Evolutionary conservation across 2,888 invertebrate genomes (phyloP).

Genomic region (Colletes collaris): DNA sequence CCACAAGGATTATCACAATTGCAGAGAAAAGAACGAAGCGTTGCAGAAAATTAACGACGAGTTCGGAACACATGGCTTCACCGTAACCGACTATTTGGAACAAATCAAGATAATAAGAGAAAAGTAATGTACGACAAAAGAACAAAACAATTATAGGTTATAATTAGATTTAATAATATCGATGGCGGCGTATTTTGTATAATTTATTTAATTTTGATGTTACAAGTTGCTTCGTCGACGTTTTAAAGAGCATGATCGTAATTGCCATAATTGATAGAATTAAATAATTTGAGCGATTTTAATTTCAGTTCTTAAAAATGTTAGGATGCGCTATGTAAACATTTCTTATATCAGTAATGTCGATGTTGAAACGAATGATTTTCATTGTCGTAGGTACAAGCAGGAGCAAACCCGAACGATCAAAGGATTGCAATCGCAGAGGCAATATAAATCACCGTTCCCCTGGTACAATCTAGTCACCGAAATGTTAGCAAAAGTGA

Average conservation of each 20-base stretch:
- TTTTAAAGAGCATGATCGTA: no score
- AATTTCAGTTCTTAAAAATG: no score
- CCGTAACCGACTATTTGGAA: conserved; percentile 66
- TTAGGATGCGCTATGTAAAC: no score
- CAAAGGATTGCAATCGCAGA: conserved; percentile 51
- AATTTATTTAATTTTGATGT: no score
- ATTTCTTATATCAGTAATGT: conserved; percentile 1
- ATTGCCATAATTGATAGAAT: no score
- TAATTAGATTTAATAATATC: no score
- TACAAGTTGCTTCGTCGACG: no score
- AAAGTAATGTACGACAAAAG: conserved; percentile 64
- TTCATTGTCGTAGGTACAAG: conserved; percentile 55
- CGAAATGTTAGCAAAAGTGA: conserved; percentile 67
- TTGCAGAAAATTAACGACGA: conserved; percentile 63
- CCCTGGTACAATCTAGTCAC: conserved; percentile 69
- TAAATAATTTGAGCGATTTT: no score
- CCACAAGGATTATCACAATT: conserved; percentile 65
- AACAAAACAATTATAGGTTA: no score
- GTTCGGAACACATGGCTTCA: conserved; percentile 62
- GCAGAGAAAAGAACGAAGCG: conserved; percentile 65
- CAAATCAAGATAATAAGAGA: conserved; percentile 70
- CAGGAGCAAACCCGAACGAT: conserved; percentile 66
- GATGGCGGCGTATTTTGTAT: no score
- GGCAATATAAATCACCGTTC: conserved; percentile 61
- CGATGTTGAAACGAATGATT: conserved; percentile 3